Conservation (phyloP, 2,888 invertebrate genomes). For the Conomelus anceps region DNA sequence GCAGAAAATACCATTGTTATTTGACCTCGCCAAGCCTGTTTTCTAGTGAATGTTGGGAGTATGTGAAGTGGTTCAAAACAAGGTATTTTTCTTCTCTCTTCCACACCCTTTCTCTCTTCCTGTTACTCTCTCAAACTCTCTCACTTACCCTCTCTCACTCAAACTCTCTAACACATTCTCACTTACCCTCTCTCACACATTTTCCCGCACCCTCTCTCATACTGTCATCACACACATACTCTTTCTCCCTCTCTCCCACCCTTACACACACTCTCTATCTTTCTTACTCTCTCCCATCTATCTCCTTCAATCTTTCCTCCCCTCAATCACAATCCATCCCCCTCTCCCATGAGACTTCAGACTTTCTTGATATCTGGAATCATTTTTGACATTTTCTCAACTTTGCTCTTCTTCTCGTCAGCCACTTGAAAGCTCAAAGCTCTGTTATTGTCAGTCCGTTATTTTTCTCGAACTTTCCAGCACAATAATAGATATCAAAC, state of each 20-base stretch:
- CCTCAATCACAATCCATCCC: neutral
- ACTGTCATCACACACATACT: too few relatives aligned
- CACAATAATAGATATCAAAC: neutral
- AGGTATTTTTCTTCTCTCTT: neutral
- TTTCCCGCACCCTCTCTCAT: neutral
- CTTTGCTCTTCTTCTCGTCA: neutral
- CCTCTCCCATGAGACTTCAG: neutral
- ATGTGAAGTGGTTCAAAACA: neutral
- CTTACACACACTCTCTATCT: neutral
- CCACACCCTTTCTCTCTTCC: slow-evolving; percentile 13
- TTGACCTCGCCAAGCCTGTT: neutral
- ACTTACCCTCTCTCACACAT: neutral
- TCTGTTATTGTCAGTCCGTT: neutral
- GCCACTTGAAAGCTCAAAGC: neutral
- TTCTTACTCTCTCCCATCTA: neutral
- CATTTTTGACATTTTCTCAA: neutral
- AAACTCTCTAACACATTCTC: too few relatives aligned
- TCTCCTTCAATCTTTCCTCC: too few relatives aligned
- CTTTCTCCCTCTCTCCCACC: neutral
- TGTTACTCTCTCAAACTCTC: neutral
- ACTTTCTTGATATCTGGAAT: neutral
- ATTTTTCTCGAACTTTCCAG: neutral
- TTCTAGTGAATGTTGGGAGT: neutral
- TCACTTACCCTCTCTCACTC: neutral
- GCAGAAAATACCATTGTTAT: neutral